Conservation (phyloP, 2,797 vertebrate genomes). For the Tragopan temminckii region DNA sequence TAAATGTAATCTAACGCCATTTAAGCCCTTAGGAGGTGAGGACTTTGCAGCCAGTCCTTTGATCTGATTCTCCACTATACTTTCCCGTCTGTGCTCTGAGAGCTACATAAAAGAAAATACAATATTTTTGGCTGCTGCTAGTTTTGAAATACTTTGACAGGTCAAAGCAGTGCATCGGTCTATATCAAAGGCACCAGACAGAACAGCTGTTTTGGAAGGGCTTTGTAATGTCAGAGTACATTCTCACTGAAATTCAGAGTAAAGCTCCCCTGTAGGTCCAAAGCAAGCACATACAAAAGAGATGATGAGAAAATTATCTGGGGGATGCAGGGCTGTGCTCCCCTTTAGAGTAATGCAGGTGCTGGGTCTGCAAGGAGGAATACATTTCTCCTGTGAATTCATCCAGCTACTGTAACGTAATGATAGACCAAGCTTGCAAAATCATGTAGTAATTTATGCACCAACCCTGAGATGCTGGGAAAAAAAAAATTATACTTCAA, state of each 20-base stretch:
- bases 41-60: slow-evolving; percentile 2
- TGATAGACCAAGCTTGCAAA: not conserved
- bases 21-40: slow-evolving; percentile 4
- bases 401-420: not conserved
- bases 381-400: slow-evolving; percentile 32
- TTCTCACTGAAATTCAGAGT: slow-evolving; percentile 21
- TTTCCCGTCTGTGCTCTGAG: not conserved
- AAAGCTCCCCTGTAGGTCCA: slow-evolving; percentile 9
- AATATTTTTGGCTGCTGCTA: slow-evolving; percentile 25
- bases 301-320: not conserved
- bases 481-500: slow-evolving; percentile 24
- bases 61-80: not conserved
- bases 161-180: not conserved
- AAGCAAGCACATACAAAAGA: not conserved
- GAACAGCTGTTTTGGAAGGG: slow-evolving; percentile 12
- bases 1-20: slow-evolving; percentile 28
- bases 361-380: slow-evolving; percentile 27
- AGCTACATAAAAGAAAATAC: not conserved
- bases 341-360: not conserved
- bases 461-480: slow-evolving; percentile 29
- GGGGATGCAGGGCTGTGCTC: not conserved
- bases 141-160: slow-evolving; percentile 27
- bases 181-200: slow-evolving; percentile 19
- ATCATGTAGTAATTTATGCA: slow-evolving; percentile 33
- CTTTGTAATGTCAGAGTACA: slow-evolving; percentile 30